These are phyloP conservation scores for Diprion similis DNA, from an alignment of 1,140 invertebrate species.

Conservation along the genomic window DNA sequence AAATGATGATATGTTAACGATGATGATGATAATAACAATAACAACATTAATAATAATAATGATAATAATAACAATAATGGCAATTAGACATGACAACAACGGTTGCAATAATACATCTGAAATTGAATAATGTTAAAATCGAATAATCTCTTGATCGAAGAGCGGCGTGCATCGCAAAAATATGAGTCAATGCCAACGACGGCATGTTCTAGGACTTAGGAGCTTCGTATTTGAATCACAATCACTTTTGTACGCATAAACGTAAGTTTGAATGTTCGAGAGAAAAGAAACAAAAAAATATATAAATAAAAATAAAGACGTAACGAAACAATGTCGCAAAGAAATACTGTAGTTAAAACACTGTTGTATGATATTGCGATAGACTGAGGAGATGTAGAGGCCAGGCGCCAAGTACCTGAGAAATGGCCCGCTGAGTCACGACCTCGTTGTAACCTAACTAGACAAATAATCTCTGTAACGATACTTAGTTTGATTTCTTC, in stretches of 20 bases:
- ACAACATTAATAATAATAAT: neutral
- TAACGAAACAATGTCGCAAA: too few relatives aligned
- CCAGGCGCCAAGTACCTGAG: neutral
- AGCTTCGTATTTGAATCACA: neutral
- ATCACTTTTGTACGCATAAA: neutral
- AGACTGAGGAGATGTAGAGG: neutral
- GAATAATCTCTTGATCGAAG: too few relatives aligned
- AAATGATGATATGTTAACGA: neutral
- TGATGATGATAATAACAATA: neutral
- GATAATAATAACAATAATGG: neutral
- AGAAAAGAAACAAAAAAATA: neutral
- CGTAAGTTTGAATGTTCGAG: neutral
- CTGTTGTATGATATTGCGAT: neutral
- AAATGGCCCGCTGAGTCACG: neutral
- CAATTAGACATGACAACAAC: constrained; percentile 7
- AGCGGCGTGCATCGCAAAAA: too few relatives aligned
- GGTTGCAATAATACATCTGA: neutral
- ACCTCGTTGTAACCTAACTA: neutral
- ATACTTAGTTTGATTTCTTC: neutral
- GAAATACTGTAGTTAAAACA: too few relatives aligned
- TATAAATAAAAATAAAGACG: too few relatives aligned
- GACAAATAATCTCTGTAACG: neutral
- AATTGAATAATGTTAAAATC: neutral
- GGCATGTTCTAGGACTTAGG: too few relatives aligned
- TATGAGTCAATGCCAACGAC: too few relatives aligned